Percentiles rank a stretch among this genome's conserved stretches.
Conservation (phyloP, 1,140 invertebrate species). For the Stratiolaelaps scimitus region DNA sequence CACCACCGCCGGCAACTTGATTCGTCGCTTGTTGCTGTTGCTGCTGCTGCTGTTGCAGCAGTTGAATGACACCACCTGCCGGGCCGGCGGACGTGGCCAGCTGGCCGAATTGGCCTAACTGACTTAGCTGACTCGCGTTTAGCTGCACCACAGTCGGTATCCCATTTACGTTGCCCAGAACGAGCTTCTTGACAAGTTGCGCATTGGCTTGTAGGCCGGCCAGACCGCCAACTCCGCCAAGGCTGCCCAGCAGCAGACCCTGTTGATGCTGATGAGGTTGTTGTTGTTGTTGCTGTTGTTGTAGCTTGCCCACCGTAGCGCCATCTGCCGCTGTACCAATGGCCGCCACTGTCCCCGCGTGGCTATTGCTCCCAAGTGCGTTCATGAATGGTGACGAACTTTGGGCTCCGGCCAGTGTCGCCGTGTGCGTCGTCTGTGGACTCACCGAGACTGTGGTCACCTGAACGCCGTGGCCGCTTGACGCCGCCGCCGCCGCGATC, state of each 20-base stretch:
- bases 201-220: slow-evolving; percentile 1
- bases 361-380: slow-evolving; percentile 17
- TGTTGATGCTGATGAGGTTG: no score
- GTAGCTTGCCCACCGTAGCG: no score
- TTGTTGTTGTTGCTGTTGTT: no score
- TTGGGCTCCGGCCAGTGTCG: neutral
- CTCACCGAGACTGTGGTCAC: neutral
- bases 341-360: no score
- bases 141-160: slow-evolving; percentile 20
- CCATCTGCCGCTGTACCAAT: no score
- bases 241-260: no score
- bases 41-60: slow-evolving; percentile 6
- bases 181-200: slow-evolving; percentile 23
- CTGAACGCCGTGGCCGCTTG: neutral
- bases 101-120: slow-evolving; percentile 15
- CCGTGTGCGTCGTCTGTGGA: no score
- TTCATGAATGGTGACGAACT: neutral
- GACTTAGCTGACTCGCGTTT: slow-evolving; percentile 14
- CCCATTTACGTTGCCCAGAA: slow-evolving; percentile 21
- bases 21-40: no score
- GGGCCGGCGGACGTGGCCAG: no score
- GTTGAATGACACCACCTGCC: neutral
- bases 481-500: neutral
- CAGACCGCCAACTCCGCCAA: neutral
- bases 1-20: no score